These are phyloP conservation scores for Panonychus citri DNA, from an alignment of 1,140 invertebrate genomes.

Conservation along the genomic window DNA sequence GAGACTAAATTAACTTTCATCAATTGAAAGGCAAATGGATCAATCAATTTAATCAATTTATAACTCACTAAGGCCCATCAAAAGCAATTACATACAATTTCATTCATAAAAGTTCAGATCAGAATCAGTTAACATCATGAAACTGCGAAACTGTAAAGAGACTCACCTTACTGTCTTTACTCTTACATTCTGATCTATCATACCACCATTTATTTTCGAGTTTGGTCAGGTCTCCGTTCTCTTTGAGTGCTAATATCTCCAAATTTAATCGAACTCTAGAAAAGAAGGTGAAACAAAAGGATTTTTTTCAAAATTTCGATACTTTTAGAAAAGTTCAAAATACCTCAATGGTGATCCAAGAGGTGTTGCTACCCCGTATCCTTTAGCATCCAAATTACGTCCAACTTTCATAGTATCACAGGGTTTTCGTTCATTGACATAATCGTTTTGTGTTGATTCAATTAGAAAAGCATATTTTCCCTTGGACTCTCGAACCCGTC, in stretches of 20 bases:
- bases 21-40: too few species aligned
- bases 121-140: too few species aligned
- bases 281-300: slow-evolving; percentile 16
- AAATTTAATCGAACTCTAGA: slow-evolving; percentile 65
- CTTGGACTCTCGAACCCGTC: slow-evolving; percentile 23
- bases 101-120: too few species aligned
- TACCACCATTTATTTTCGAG: slow-evolving; percentile 85
- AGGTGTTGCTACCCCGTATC: slow-evolving; percentile 27
- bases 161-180: slow-evolving; percentile 20
- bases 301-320: neutral
- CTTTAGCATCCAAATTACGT: slow-evolving; percentile 25
- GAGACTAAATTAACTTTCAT: too few species aligned
- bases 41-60: too few species aligned
- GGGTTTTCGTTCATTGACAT: slow-evolving; percentile 30
- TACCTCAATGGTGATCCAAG: slow-evolving; percentile 20
- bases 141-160: too few species aligned
- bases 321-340: neutral
- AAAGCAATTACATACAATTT: too few species aligned
- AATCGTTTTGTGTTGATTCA: slow-evolving; percentile 25
- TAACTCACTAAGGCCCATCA: too few species aligned
- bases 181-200: slow-evolving; percentile 30
- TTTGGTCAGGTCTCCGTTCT: slow-evolving; percentile 69
- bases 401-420: slow-evolving; percentile 36
- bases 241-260: slow-evolving; percentile 70
- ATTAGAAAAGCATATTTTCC: slow-evolving; percentile 34